Base-by-base conservation (phyloP, 2,888 invertebrate species). In the Sinodicranocentrus sp. region DNA sequence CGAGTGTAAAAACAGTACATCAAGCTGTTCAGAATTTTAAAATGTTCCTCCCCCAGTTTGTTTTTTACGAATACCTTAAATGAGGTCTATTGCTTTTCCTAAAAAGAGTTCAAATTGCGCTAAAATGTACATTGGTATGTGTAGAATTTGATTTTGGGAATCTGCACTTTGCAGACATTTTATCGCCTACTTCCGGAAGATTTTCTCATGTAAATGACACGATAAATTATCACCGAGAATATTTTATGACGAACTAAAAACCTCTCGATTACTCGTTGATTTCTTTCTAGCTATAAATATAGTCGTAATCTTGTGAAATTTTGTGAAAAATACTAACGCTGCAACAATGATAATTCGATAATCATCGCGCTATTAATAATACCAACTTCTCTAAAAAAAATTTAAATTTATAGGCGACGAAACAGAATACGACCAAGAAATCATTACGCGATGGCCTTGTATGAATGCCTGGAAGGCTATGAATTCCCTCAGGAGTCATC, bases 371-470 rank as follows among this genome's bases (percentile, higher is more conserved):
- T 13, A 39, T 8, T 39, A 39, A 39, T 8, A 39, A 39, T 39
- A n/a, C n/a, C n/a, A n/a, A n/a, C n/a, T n/a, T n/a, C n/a, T n/a
- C n/a, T n/a, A n/a, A n/a, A n/a, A n/a, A n/a, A n/a, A n/a, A n/a
- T n/a, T n/a, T n/a, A n/a, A n/a, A n/a, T n/a, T n/a, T 86, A 19
- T 77, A 90, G 90, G 75, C 85, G 89, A 48, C 86, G 89, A 76
- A 90, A 90, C 84, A 87, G 90, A 21, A 84, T 87, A 6, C 73
- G 88, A 10, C 89, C 90, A 10, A 90, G 91, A 84, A 92, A 92
- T 88, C 90, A 92, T 25, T 93, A 93, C 87, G 90, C 93, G 44
- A 92, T 92, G 57, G 93, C 93, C 8, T 90, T 92, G 87, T 94
- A 93, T 88, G 90, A 91, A 76, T 94, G 94, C 88, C 89, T 91